These are phyloP conservation scores for Butorides virescens DNA, from an alignment of 2,113 vertebrate species.

Conservation along the genomic window DNA sequence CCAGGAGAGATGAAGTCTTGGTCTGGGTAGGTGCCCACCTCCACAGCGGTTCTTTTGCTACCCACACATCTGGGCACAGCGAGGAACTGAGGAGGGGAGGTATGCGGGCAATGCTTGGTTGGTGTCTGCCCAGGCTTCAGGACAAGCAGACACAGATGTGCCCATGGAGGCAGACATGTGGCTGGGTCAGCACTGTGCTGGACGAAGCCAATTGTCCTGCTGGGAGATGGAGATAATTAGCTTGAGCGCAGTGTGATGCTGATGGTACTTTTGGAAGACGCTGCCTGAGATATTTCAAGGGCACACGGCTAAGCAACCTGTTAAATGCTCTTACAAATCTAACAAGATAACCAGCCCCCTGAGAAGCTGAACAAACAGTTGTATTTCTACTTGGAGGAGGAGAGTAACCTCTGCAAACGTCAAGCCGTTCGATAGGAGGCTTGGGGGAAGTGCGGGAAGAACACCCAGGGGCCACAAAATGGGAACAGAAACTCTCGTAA, in stretches of 20 bases:
- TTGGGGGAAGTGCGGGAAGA: not conserved
- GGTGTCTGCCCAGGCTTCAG: not conserved
- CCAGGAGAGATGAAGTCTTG: not conserved
- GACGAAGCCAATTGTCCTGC: not conserved
- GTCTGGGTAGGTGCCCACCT: not conserved
- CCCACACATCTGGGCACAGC: not conserved
- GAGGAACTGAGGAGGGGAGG: not conserved
- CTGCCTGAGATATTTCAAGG: conserved; percentile 36
- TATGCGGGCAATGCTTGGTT: not conserved
- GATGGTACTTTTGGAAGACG: conserved; percentile 18
- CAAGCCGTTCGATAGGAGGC: not conserved
- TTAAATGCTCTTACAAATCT: conserved; percentile 52
- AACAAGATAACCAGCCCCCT: conserved; percentile 52
- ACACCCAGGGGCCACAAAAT: not conserved
- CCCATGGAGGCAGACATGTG: not conserved
- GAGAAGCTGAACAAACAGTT: conserved; percentile 51
- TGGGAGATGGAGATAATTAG: conserved; percentile 28
- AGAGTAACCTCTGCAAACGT: not conserved
- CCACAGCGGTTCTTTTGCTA: not conserved
- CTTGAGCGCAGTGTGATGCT: not conserved
- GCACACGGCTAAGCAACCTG: not conserved
- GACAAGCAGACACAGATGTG: not conserved
- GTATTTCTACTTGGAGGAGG: not conserved
- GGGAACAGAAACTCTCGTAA: not conserved
- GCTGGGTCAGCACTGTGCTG: not conserved